Conservation (phyloP, 2,113 vertebrate species). For the Pituophis catenifer region DNA sequence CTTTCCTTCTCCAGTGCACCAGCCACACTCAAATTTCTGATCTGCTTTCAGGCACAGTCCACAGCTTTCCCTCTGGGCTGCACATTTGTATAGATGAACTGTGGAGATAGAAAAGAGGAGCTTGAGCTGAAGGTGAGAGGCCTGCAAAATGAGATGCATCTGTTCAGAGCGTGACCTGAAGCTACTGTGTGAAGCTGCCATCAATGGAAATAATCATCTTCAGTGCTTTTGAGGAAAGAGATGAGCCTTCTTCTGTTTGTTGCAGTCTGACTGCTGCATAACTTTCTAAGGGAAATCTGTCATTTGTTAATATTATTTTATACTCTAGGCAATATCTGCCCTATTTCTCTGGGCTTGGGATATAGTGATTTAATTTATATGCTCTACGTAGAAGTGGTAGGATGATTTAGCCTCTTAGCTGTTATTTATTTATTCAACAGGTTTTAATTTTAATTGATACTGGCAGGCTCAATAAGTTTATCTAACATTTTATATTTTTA, state of each 20-base stretch:
- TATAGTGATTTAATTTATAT: neutral
- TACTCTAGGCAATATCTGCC: neutral
- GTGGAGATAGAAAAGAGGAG: constrained; percentile 6
- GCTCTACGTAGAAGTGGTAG: neutral
- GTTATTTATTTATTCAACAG: neutral
- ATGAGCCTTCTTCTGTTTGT: neutral
- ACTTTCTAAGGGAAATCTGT: neutral
- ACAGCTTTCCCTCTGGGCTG: constrained; percentile 94
- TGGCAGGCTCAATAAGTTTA: neutral
- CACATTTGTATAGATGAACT: constrained; percentile 98
- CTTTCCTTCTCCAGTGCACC: constrained; percentile 86
- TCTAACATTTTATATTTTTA: neutral
- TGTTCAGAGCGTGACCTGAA: neutral
- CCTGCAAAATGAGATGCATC: neutral
- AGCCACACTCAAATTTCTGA: constrained; percentile 93
- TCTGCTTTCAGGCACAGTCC: constrained; percentile 94
- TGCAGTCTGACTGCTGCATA: neutral
- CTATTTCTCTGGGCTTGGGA: neutral
- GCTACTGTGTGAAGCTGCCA: neutral
- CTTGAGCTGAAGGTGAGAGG: neutral
- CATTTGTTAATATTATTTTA: neutral
- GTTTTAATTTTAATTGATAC: neutral
- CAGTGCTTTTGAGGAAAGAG: neutral
- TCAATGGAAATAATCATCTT: neutral
- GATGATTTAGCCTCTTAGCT: neutral